Percentiles rank a stretch among this genome's conserved stretches.
Evolutionary conservation across 2,113 vertebrate species (phyloP).

Genomic region (Uria lomvia): DNA sequence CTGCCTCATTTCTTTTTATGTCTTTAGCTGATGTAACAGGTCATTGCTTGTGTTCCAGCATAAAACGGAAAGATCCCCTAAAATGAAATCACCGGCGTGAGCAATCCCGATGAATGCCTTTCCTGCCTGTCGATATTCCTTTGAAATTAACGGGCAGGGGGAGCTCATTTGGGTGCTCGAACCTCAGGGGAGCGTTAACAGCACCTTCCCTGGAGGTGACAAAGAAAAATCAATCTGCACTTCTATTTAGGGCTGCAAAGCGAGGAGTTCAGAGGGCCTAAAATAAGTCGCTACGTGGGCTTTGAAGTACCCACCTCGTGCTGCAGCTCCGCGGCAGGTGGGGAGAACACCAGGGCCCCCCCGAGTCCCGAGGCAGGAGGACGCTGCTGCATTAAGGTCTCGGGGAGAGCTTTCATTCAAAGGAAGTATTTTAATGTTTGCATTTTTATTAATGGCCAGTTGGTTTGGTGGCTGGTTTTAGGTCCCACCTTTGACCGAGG

Average conservation of each 20-base stretch:
- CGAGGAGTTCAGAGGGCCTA: not conserved
- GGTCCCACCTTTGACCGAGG: not conserved
- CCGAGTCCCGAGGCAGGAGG: not conserved
- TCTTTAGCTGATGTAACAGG: not conserved
- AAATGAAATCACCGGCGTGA: not conserved
- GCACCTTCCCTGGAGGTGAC: not conserved
- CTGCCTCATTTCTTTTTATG: not conserved
- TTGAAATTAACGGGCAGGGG: not conserved
- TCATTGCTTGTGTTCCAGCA: not conserved
- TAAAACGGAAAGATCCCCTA: not conserved
- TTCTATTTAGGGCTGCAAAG: not conserved
- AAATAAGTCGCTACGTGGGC: accelerated
- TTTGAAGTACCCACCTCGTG: not conserved
- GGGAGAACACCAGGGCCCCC: not conserved
- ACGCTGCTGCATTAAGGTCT: not conserved
- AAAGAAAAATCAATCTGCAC: not conserved
- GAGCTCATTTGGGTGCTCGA: not conserved
- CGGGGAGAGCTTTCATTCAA: not conserved
- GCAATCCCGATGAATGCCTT: accelerated
- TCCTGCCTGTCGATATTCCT: not conserved
- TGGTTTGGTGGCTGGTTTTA: not conserved
- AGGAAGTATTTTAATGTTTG: not conserved
- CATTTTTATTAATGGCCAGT: not conserved
- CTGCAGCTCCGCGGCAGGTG: not conserved
- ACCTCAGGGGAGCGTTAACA: accelerated